Base-by-base conservation (phyloP, 2,113 vertebrate genomes). In the Polypterus bichir region DNA sequence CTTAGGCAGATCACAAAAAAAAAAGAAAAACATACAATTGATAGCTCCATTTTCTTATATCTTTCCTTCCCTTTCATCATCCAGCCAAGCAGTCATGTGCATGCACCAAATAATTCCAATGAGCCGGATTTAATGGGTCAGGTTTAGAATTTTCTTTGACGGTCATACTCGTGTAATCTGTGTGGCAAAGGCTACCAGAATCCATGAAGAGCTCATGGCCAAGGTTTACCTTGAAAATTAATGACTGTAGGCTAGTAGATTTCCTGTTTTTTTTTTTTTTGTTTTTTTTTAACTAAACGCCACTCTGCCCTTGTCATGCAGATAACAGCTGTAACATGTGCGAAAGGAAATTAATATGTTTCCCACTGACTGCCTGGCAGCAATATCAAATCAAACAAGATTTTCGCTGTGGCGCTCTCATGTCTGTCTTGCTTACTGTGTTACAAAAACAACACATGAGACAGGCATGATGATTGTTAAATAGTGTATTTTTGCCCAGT, bases 321-420 rank as follows among this genome's bases (percentile, higher is more conserved):
- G 82, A 81, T 80, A 80, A 80, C 80, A 84, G 82, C 80, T 75
- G 73, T 72, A 67, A 80, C 65, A 69, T 73, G 44, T 67, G 79
- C 77, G 72, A 65, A 74, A 73, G 62, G 66, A 70, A 76, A 84
- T 81, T 73, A 74, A 76, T 80, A 74, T 71, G 75, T 63, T 63
- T 81, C 77, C 77, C 79, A 81, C 81, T 81, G 81, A 71, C 69
- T 70, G 74, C 70, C 75, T 77, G 74, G 78, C 82, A 80, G 73
- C 76, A 60, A 76, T 78, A 80, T 84, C 76, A 76, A 73, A 83
- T 73, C 61, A 66, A 71, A 73, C 64, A 9, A 65, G 66, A 64
- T 56, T 57, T 47, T 76, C 70, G 66, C 69, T 49, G 62, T 9
- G 46, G 57, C 62, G 11, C 60, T 59, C 59, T 51, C 47, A 48